Percentiles rank a stretch among this genome's conserved stretches.
Conservation (phyloP, 2,113 vertebrate genomes). For the Neopipo cinnamomea region DNA sequence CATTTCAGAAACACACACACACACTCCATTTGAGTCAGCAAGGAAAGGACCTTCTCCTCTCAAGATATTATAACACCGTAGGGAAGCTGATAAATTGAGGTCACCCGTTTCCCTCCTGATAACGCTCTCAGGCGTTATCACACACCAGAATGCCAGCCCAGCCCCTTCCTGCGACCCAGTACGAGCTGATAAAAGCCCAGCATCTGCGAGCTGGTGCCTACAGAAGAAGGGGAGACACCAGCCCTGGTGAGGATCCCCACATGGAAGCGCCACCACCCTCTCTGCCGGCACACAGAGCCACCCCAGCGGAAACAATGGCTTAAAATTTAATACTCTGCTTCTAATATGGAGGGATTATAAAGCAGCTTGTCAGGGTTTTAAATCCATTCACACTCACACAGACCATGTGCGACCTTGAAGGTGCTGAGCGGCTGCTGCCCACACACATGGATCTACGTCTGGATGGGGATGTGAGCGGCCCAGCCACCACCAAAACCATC, state of each 20-base stretch:
- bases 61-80: neutral
- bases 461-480: fast-evolving
- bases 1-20: neutral
- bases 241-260: neutral
- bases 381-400: neutral
- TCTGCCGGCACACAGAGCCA: fast-evolving
- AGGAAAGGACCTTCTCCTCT: neutral
- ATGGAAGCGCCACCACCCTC: fast-evolving
- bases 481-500: neutral
- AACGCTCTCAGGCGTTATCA: neutral
- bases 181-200: neutral
- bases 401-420: neutral
- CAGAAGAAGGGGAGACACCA: neutral
- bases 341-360: neutral
- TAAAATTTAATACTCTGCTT: neutral
- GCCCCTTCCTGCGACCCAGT: neutral
- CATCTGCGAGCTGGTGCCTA: fast-evolving
- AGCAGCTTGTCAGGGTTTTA: neutral
- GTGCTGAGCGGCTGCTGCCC: fast-evolving
- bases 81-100: neutral
- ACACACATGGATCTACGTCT: fast-evolving
- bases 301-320: neutral
- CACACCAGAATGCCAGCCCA: neutral
- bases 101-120: neutral
- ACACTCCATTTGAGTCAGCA: neutral